These are phyloP conservation scores for Irena cyanogastra DNA, from an alignment of 2,113 vertebrate species.

Conservation along the genomic window DNA sequence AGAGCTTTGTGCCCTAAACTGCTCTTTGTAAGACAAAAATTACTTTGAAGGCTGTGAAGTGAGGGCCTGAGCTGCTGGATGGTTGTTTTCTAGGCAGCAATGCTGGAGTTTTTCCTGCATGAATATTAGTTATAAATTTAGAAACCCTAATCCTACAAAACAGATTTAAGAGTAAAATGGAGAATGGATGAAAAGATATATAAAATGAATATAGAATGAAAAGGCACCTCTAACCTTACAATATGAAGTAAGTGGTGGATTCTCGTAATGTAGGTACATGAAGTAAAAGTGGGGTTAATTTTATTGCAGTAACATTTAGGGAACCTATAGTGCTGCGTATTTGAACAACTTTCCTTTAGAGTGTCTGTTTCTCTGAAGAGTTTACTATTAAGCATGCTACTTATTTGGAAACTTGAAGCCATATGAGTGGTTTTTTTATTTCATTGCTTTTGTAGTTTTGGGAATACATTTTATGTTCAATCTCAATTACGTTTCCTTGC, in stretches of 20 bases:
- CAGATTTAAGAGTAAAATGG: neutral
- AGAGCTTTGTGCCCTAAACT: neutral
- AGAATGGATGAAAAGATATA: neutral
- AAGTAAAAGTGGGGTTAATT: neutral
- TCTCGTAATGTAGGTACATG: neutral
- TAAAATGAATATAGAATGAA: neutral
- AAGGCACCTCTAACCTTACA: neutral
- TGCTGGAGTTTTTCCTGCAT: neutral
- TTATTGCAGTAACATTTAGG: neutral
- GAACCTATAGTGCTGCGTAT: neutral
- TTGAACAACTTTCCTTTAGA: neutral
- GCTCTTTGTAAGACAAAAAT: slow-evolving; percentile 4
- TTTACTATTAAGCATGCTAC: neutral
- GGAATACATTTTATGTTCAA: neutral
- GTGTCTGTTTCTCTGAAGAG: neutral
- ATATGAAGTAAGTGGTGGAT: neutral
- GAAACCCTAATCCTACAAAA: neutral
- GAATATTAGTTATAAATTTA: neutral
- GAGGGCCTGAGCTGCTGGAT: neutral
- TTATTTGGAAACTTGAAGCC: neutral
- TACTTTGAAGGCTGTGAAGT: neutral
- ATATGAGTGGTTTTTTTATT: neutral
- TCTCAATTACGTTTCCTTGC: neutral
- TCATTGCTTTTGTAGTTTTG: neutral
- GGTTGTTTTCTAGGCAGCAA: neutral